A percentile compares a stretch with the other conserved stretches of the same genome.
phyloP scores from a whole-genome alignment of 2,797 vertebrate genomes.

The Phoxinus dragarum region DNA sequence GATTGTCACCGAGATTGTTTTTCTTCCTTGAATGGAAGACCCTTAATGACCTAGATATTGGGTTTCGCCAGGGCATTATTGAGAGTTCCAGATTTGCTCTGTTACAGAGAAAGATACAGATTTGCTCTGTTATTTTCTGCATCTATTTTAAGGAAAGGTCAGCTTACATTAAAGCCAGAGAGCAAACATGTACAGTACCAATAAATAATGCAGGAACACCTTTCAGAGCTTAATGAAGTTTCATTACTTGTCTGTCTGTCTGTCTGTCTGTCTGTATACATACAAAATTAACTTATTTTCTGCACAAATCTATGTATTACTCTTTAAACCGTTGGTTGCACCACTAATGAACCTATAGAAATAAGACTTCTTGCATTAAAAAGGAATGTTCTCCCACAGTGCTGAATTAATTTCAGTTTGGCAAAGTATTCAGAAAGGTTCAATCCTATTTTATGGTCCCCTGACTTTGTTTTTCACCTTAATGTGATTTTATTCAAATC shows the following conservation, averaged over 20 bases:
- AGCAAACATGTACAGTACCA: background rate
- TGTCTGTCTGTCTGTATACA: too few relatives aligned
- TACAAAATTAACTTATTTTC: background rate
- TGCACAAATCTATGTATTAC: background rate
- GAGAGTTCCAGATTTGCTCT: slow-evolving; percentile 10
- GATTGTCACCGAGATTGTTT: slow-evolving; percentile 6
- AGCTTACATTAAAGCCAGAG: background rate
- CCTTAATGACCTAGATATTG: slow-evolving; percentile 12
- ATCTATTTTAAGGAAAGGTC: slow-evolving; percentile 29
- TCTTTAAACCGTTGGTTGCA: background rate
- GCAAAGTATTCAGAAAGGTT: slow-evolving; percentile 23
- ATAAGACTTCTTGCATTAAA: slow-evolving; percentile 1
- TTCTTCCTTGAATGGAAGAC: slow-evolving; percentile 19
- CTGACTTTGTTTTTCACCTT: slow-evolving; percentile 9
- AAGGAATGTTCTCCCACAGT: slow-evolving; percentile 36
- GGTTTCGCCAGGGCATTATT: background rate
- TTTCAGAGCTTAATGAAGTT: slow-evolving; percentile 51
- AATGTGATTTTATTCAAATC: background rate
- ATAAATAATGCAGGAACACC: slow-evolving; percentile 40
- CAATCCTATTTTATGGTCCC: slow-evolving; percentile 22
- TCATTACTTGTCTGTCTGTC: background rate
- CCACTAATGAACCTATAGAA: background rate
- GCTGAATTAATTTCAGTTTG: slow-evolving; percentile 27
- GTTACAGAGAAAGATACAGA: background rate
- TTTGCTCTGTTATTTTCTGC: slow-evolving; percentile 1